A percentile compares a stretch with the other conserved stretches of the same genome.
phyloP scores from a whole-genome alignment of 2,797 vertebrate genomes.

The Paguma larvata region DNA sequence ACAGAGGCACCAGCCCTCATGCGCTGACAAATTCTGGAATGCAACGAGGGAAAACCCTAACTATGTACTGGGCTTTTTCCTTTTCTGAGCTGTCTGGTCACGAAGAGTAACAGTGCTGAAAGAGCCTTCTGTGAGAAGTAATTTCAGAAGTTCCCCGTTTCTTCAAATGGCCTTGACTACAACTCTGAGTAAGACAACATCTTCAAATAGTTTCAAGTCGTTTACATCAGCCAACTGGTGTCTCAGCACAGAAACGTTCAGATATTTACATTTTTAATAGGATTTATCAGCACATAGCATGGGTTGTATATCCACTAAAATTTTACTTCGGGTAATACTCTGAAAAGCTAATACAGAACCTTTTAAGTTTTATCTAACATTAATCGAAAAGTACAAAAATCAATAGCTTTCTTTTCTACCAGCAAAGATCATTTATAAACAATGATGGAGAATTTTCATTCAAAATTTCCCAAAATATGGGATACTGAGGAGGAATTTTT shows the following conservation, averaged over 20 bases:
- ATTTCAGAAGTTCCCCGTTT: neutral
- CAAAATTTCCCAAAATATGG: neutral
- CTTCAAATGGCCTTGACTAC: neutral
- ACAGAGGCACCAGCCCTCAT: neutral
- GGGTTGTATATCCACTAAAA: neutral
- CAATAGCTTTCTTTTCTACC: neutral
- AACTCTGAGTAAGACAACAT: neutral
- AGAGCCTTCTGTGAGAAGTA: neutral
- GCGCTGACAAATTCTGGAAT: neutral
- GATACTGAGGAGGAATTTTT: neutral
- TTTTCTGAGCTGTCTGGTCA: neutral
- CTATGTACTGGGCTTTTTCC: neutral
- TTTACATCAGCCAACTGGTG: neutral
- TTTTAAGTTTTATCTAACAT: slow-evolving; percentile 41
- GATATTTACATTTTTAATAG: neutral
- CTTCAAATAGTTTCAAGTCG: neutral
- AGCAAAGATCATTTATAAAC: neutral
- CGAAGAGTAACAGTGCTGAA: neutral
- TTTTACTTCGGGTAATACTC: neutral
- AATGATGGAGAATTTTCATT: neutral
- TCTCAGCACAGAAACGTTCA: neutral
- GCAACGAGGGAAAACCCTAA: neutral
- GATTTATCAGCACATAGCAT: neutral
- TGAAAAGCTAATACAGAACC: neutral
- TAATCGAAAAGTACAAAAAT: slow-evolving; percentile 46